phyloP scores from a whole-genome alignment of 2,113 vertebrate genomes.

The Pelusios castaneus region DNA sequence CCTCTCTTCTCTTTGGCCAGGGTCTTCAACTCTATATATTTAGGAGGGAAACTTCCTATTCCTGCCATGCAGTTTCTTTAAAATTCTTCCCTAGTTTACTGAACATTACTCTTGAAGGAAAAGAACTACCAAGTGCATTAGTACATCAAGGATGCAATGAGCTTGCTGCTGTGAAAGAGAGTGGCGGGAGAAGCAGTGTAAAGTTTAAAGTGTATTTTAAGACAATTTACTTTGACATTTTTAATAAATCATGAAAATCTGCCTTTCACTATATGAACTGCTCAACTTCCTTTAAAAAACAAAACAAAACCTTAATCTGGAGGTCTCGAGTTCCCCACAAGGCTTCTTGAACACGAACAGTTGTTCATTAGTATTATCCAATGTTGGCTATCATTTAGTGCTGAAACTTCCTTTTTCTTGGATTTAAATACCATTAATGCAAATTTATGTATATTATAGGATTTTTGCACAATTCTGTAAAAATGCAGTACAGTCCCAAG shows the following conservation, averaged over 20 bases:
- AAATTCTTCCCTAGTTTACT: fast-evolving
- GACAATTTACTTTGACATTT: fast-evolving
- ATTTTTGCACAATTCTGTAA: background rate
- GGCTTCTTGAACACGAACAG: background rate
- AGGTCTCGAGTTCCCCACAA: background rate
- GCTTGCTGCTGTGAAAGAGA: fast-evolving
- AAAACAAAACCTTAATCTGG: background rate
- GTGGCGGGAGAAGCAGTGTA: fast-evolving
- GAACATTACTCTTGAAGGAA: fast-evolving
- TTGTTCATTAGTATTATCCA: background rate
- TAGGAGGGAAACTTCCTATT: background rate
- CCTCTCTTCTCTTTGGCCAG: background rate
- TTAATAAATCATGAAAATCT: background rate
- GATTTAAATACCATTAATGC: background rate
- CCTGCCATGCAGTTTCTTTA: background rate
- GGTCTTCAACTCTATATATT: background rate
- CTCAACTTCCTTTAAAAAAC: background rate
- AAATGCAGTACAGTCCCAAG: background rate
- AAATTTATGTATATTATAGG: background rate
- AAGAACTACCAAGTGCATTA: fast-evolving
- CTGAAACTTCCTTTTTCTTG: background rate
- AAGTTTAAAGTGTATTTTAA: background rate
- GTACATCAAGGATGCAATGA: fast-evolving
- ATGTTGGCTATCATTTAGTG: fast-evolving
- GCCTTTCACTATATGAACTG: background rate